Conservation (phyloP, 2,113 vertebrate genomes). For the Natator depressus region DNA sequence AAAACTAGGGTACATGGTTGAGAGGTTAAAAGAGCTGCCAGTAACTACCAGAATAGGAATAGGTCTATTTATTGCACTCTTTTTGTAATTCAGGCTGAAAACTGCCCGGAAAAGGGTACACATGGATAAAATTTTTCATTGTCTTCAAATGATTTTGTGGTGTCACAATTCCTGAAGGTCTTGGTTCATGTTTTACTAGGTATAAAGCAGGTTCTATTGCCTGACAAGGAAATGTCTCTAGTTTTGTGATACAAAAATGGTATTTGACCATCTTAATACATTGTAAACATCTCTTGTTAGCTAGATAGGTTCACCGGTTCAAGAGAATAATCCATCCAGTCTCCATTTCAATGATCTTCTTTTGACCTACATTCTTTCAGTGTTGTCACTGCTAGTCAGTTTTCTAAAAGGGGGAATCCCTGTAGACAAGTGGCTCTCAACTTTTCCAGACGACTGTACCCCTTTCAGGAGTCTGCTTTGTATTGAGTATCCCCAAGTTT, state of each 20-base stretch:
- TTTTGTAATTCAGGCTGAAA: neutral
- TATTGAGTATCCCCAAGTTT: too few species aligned
- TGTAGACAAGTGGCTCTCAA: too few species aligned
- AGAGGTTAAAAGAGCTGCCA: neutral
- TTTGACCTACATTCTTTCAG: neutral
- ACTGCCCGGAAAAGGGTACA: neutral
- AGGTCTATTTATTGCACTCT: neutral
- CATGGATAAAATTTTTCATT: neutral
- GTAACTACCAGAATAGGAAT: neutral
- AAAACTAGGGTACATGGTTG: neutral
- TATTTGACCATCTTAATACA: neutral
- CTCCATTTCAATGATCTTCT: neutral
- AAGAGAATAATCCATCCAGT: neutral
- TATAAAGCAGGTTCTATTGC: neutral
- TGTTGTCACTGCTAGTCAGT: neutral
- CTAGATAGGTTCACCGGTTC: neutral
- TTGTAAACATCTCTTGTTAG: neutral
- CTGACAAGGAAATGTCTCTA: neutral
- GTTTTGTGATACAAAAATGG: neutral
- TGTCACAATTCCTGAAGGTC: neutral
- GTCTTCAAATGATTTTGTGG: accelerated
- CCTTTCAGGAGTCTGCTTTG: too few species aligned
- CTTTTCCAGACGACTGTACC: too few species aligned
- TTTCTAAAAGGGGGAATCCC: too few species aligned
- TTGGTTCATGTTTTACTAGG: neutral